Evolutionary conservation across 2,888 invertebrate species (phyloP).

Genomic region (Tenthredo distinguenda): DNA sequence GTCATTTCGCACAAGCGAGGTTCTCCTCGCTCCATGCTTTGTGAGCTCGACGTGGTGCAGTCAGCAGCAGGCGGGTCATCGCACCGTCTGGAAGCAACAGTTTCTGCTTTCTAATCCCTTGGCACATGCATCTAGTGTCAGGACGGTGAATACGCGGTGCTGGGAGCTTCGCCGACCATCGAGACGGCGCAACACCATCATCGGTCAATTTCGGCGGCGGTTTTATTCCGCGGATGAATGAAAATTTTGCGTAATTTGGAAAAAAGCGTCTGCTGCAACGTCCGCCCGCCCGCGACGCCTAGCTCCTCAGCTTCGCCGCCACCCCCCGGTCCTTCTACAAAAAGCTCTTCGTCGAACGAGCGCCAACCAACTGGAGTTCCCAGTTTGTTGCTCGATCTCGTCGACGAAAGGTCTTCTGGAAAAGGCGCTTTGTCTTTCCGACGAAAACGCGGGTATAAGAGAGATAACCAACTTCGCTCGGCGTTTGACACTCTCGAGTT

Average conservation of each 20-base stretch:
- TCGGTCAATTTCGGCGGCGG: background rate
- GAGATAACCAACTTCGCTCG: background rate
- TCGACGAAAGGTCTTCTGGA: constrained; percentile 38
- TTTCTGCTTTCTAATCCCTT: constrained; percentile 50
- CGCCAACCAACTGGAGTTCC: constrained; percentile 45
- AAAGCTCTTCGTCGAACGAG: constrained; percentile 22
- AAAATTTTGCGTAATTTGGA: no score
- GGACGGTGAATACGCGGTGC: background rate
- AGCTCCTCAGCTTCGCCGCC: constrained; percentile 1
- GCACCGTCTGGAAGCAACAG: constrained; percentile 46
- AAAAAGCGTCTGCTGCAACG: background rate
- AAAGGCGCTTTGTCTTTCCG: constrained; percentile 6
- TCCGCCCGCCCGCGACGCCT: background rate
- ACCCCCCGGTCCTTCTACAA: constrained; percentile 17
- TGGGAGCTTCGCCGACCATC: constrained; percentile 18
- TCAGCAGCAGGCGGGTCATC: constrained; percentile 31
- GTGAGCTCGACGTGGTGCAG: constrained; percentile 27
- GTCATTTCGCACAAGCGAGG: constrained; percentile 32
- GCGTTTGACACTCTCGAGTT: background rate
- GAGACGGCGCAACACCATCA: background rate
- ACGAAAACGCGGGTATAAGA: background rate
- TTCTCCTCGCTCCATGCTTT: constrained; percentile 5
- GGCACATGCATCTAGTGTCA: constrained; percentile 14
- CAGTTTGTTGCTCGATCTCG: constrained; percentile 49
- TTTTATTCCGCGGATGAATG: background rate